Conservation (phyloP, 1,140 invertebrate genomes). For the Hetaerina americana region DNA sequence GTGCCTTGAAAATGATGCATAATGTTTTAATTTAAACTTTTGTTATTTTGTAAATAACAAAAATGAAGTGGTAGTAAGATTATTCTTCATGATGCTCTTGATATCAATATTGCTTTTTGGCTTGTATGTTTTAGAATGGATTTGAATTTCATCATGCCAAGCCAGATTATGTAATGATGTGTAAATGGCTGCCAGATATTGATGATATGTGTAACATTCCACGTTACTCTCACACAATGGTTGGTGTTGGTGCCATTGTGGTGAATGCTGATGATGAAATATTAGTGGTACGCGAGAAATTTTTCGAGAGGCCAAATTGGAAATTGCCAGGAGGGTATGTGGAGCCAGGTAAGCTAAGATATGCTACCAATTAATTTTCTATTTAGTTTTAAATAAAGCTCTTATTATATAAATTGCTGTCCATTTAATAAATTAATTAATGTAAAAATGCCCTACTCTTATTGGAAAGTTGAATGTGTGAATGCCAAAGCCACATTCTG, state of each 20-base stretch:
- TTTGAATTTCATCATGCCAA: slow-evolving; percentile 81
- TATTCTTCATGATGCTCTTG: no score
- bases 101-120: slow-evolving; percentile 6
- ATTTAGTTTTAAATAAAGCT: no score
- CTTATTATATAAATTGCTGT: no score
- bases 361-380: no score
- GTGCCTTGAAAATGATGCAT: no score
- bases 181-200: slow-evolving; percentile 57
- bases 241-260: slow-evolving; percentile 79
- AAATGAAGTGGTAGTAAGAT: no score
- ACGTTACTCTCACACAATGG: slow-evolving; percentile 67
- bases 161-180: slow-evolving; percentile 61
- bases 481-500: no score
- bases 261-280: slow-evolving; percentile 61
- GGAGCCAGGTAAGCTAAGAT: slow-evolving; percentile 50
- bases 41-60: no score
- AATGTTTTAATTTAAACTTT: no score
- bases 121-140: slow-evolving; percentile 42
- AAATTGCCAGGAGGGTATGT: slow-evolving; percentile 87
- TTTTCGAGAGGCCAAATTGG: slow-evolving; percentile 48
- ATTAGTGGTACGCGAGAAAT: slow-evolving; percentile 65
- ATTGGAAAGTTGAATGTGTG: no score
- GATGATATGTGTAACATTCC: slow-evolving; percentile 54
- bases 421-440: no score
- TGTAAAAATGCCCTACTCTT: no score